phyloP scores from a whole-genome alignment of 2,888 invertebrate genomes.

The Diploptera punctata region DNA sequence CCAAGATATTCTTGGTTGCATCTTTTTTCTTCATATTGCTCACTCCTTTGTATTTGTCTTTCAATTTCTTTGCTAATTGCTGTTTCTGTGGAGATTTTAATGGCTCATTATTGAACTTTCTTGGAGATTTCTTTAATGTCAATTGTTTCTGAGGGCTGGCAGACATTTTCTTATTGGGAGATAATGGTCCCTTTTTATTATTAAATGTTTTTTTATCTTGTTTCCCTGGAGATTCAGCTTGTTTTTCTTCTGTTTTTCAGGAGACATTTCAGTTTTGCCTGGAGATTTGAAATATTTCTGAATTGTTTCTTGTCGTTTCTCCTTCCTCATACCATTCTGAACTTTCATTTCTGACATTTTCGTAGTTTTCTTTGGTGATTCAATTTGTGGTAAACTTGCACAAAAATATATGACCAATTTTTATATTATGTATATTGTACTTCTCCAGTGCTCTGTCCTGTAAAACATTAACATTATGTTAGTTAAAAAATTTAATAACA shows the following conservation, averaged over 20 bases:
- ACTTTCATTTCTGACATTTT: constrained; percentile 14
- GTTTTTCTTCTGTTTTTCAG: background rate
- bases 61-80: constrained; percentile 38
- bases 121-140: constrained; percentile 14
- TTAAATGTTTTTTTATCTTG: constrained; percentile 32
- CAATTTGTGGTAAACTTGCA: constrained; percentile 78
- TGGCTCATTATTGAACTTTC: constrained; percentile 9
- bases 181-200: background rate
- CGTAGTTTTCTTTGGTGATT: constrained; percentile 32
- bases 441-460: constrained; percentile 68
- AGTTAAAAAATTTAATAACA: no score
- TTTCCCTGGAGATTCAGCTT: background rate
- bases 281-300: constrained; percentile 39
- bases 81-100: constrained; percentile 36
- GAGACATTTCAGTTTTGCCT: constrained; percentile 14
- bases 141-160: background rate
- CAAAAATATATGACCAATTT: constrained; percentile 83
- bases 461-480: no score
- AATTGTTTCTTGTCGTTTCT: constrained; percentile 37
- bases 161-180: constrained; percentile 31
- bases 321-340: constrained; percentile 28
- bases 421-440: constrained; percentile 70
- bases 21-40: constrained; percentile 18
- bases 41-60: constrained; percentile 37
- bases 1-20: constrained; percentile 40